Evolutionary conservation across 92 coral and sea anemone species (phyloP).

Genomic region (Actinernus sp.): DNA sequence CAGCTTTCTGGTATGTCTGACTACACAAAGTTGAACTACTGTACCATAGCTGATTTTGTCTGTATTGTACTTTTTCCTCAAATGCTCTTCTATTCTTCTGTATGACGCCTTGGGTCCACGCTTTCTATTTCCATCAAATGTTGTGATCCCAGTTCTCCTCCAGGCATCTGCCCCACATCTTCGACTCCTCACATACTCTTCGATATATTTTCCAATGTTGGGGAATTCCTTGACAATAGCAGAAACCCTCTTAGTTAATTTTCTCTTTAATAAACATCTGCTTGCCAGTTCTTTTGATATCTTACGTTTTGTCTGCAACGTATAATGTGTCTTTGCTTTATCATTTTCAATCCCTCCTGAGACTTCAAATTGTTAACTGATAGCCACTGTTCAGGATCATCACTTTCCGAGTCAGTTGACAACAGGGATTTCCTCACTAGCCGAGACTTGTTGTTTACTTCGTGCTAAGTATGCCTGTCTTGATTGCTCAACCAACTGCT

Average conservation of each 20-base stretch:
- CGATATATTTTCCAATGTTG: constrained; percentile 18
- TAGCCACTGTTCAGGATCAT: constrained; percentile 38
- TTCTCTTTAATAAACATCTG: constrained; percentile 21
- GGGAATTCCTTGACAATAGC: constrained; percentile 21
- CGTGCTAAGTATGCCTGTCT: constrained; percentile 21
- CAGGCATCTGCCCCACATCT: constrained; percentile 66
- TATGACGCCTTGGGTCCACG: constrained; percentile 45
- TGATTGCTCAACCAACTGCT: constrained; percentile 8
- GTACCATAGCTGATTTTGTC: constrained; percentile 48
- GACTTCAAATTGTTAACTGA: constrained; percentile 24
- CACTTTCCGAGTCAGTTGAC: constrained; percentile 42
- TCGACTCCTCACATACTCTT: constrained; percentile 35
- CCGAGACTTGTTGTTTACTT: not conserved
- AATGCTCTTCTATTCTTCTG: constrained; percentile 39
- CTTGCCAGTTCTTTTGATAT: constrained; percentile 29
- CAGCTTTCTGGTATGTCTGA: constrained; percentile 44
- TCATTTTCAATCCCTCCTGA: constrained; percentile 36
- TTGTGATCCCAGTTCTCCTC: constrained; percentile 49
- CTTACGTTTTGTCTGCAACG: constrained; percentile 23
- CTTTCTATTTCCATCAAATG: constrained; percentile 46
- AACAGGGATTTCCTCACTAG: constrained; percentile 5
- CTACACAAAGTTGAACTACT: constrained; percentile 53
- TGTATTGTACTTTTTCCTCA: constrained; percentile 36
- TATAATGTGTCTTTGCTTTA: constrained; percentile 24
- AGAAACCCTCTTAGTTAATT: constrained; percentile 38